These are phyloP conservation scores for Lysiphlebus fabarum DNA, from an alignment of 1,140 invertebrate genomes.

Conservation along the genomic window DNA sequence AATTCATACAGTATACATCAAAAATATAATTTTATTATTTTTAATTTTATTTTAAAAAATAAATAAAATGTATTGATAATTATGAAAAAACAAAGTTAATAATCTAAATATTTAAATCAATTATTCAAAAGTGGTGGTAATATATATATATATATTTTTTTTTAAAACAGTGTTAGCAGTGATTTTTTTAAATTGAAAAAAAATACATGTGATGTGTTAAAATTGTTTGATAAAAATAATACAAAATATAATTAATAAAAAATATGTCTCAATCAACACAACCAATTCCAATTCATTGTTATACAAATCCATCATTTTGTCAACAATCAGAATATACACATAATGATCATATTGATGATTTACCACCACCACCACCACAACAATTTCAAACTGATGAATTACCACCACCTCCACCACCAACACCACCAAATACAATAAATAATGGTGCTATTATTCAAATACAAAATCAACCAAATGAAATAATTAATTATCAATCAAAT, in stretches of 20 bases:
- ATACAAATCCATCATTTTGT: constrained; percentile 75
- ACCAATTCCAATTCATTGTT: constrained; percentile 54
- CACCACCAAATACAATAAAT: constrained; percentile 8
- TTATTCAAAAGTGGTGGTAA: no score
- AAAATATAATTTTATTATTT: no score
- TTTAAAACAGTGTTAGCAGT: no score
- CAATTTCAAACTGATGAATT: constrained; percentile 43
- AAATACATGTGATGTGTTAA: not conserved
- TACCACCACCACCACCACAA: constrained; percentile 45
- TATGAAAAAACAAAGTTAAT: no score
- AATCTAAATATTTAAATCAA: no score
- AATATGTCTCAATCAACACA: constrained; percentile 31
- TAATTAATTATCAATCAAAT: constrained; percentile 1
- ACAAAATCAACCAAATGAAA: constrained; percentile 2
- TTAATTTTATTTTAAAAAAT: no score
- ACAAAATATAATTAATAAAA: not conserved
- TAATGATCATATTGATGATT: constrained; percentile 30
- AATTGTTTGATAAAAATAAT: no score
- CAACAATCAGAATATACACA: constrained; percentile 65
- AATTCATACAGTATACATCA: no score
- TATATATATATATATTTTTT: no score
- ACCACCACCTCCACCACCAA: constrained; percentile 39
- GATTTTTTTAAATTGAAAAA: constrained; percentile 2
- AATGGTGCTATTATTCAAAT: constrained; percentile 1
- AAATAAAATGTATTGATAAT: no score